Conservation (phyloP, 2,888 invertebrate species). For the Cordilura impudica region DNA sequence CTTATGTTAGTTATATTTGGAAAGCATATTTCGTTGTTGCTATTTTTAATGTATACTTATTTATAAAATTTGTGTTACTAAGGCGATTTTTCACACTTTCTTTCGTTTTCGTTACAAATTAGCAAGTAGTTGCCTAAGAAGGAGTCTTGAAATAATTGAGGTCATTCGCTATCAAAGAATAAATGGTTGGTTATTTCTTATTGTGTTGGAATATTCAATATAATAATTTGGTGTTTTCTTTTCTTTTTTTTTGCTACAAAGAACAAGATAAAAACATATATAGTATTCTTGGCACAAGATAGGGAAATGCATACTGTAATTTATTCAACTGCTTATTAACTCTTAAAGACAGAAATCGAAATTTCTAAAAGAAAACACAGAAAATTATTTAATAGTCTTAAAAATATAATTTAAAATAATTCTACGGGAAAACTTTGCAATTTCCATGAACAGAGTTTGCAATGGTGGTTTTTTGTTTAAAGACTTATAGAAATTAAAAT, state of each 20-base stretch:
- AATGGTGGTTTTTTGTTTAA: no score
- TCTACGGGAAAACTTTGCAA: no score
- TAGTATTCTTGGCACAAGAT: constrained; percentile 43
- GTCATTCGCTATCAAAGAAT: constrained; percentile 54
- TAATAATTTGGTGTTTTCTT: background rate
- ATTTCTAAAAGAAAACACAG: no score
- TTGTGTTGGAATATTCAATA: constrained; percentile 34
- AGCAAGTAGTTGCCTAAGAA: constrained; percentile 32
- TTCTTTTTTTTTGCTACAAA: constrained; percentile 28
- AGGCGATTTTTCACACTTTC: constrained; percentile 23
- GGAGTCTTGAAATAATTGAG: constrained; percentile 44
- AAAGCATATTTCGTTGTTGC: background rate
- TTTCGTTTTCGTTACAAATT: constrained; percentile 32
- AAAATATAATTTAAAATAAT: no score
- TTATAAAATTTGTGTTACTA: constrained; percentile 23
- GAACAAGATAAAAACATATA: constrained; percentile 49
- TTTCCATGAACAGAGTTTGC: no score
- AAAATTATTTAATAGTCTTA: no score
- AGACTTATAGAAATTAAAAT: no score
- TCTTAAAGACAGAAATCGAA: no score
- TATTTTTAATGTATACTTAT: constrained; percentile 5
- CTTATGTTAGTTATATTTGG: no score
- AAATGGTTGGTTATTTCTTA: constrained; percentile 19
- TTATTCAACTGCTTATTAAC: background rate
- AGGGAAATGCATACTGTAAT: constrained; percentile 21